Evolutionary conservation across 2,797 vertebrate species (phyloP).

Genomic region (Prionace glauca): DNA sequence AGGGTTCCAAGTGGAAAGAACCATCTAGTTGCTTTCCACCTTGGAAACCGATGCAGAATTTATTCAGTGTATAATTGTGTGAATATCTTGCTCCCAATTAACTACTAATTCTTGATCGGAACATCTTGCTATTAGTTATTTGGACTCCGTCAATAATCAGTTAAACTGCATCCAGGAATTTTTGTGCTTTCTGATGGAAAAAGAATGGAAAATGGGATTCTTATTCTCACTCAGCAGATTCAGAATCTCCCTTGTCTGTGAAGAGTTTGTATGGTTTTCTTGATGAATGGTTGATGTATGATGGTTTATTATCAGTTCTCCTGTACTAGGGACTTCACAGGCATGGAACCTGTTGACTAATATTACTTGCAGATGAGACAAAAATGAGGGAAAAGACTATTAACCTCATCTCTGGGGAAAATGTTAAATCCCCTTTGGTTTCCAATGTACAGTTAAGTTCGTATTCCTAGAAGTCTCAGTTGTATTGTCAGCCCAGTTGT

Average conservation of each 20-base stretch:
- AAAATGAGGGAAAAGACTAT: background rate
- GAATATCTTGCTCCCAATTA: background rate
- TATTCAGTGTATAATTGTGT: background rate
- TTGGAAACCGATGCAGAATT: background rate
- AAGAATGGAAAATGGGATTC: background rate
- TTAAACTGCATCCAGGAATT: background rate
- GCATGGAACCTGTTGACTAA: background rate
- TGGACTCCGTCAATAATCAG: background rate
- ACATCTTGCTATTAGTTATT: background rate
- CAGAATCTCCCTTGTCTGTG: background rate
- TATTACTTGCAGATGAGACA: background rate
- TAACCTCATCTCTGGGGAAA: background rate
- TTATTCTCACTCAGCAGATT: background rate
- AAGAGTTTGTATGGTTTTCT: background rate
- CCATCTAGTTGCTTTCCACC: background rate
- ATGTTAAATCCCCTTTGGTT: background rate
- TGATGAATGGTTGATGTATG: too few relatives aligned
- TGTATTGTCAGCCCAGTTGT: too few relatives aligned
- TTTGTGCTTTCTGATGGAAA: background rate
- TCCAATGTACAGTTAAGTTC: background rate
- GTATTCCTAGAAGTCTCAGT: background rate
- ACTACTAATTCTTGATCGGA: background rate
- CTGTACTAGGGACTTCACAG: background rate
- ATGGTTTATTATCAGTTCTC: background rate
- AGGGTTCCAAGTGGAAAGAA: background rate